Conservation (phyloP, 2,888 invertebrate genomes). For the Deroplatys truncata region DNA sequence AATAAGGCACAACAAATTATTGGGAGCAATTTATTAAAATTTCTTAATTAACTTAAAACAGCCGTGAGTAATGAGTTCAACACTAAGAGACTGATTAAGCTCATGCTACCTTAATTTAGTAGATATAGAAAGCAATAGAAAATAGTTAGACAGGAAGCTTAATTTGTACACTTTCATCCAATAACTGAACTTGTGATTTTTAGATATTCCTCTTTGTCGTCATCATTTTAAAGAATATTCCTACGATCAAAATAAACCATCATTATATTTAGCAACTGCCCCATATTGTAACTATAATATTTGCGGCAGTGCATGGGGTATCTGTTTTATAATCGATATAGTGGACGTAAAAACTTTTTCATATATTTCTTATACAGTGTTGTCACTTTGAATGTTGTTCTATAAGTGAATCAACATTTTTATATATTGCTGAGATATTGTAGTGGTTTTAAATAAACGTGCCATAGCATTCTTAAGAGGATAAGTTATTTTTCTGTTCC, state of each 20-base stretch:
- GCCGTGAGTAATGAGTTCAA: neutral
- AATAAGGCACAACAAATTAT: neutral
- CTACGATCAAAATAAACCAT: neutral
- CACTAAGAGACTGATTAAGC: neutral
- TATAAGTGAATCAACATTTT: neutral
- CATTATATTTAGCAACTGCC: neutral
- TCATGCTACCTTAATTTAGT: neutral
- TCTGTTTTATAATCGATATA: neutral
- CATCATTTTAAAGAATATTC: neutral
- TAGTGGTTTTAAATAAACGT: neutral
- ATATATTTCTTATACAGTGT: constrained; percentile 8
- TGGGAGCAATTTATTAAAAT: neutral
- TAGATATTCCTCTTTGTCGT: neutral
- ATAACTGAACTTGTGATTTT: neutral
- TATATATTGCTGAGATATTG: neutral
- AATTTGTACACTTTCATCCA: neutral
- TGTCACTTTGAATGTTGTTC: neutral
- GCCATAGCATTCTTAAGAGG: neutral
- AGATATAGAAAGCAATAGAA: neutral
- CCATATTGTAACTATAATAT: neutral
- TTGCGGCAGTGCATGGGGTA: neutral
- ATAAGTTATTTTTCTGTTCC: too few species aligned
- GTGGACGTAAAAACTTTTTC: neutral
- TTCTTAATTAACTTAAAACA: neutral
- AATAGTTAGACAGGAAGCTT: neutral